A percentile compares a stretch with the other conserved stretches of the same genome.
Conservation (phyloP, 2,113 vertebrate species). For the Fulica atra region DNA sequence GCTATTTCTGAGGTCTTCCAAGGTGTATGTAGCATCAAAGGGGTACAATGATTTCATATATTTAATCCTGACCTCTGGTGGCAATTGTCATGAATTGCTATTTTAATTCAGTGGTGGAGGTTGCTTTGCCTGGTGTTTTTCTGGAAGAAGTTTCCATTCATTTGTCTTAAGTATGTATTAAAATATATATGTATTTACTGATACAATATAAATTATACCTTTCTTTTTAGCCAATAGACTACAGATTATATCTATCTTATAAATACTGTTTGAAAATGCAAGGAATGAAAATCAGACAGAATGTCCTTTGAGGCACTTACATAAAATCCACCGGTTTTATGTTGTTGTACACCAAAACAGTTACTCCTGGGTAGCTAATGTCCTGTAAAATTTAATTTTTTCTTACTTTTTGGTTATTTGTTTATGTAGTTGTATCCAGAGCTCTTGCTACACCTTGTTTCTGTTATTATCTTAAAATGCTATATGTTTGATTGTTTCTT, state of each 20-base stretch:
- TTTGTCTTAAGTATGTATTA: not conserved
- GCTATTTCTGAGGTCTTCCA: not conserved
- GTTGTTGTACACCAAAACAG: not conserved
- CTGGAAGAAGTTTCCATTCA: not conserved
- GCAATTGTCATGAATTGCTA: not conserved
- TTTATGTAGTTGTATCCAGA: not conserved
- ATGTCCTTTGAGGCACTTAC: not conserved
- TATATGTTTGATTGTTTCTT: not conserved
- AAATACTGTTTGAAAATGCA: not conserved
- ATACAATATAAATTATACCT: not conserved
- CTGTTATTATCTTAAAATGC: not conserved
- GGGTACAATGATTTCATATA: not conserved
- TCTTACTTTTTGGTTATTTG: not conserved
- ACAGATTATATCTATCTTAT: not conserved
- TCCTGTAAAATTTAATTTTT: not conserved
- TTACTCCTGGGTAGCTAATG: not conserved
- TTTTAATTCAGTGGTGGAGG: not conserved
- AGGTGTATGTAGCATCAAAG: not conserved
- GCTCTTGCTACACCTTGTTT: not conserved
- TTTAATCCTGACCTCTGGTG: conserved; percentile 40
- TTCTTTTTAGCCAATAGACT: not conserved
- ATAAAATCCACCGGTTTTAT: not conserved
- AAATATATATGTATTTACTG: not conserved
- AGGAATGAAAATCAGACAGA: not conserved
- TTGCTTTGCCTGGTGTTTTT: not conserved